Evolutionary conservation across 1,140 invertebrate species (phyloP).

Genomic region (Laodelphax striatellus): DNA sequence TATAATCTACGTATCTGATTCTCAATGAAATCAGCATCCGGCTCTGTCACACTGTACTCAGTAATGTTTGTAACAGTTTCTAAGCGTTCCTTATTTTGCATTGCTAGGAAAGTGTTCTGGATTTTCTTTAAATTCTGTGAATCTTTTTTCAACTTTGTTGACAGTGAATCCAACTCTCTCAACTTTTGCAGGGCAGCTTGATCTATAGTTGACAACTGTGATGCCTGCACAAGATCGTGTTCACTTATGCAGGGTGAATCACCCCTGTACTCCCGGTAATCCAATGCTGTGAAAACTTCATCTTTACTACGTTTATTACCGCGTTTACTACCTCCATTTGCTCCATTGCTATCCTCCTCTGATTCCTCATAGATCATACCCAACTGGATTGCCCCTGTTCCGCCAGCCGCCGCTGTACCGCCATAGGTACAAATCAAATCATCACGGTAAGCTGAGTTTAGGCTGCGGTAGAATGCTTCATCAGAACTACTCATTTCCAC

Average conservation of each 20-base stretch:
- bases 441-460: constrained; percentile 77
- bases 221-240: constrained; percentile 61
- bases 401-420: constrained; percentile 30
- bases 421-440: constrained; percentile 49
- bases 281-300: constrained; percentile 60
- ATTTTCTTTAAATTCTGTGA: constrained; percentile 64
- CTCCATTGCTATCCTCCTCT: constrained; percentile 36
- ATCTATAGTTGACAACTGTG: constrained; percentile 59
- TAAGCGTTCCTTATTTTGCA: constrained; percentile 37
- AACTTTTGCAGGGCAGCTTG: constrained; percentile 63
- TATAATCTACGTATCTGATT: constrained; percentile 57
- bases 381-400: constrained; percentile 44
- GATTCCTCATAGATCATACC: constrained; percentile 71
- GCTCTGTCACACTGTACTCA: constrained; percentile 39
- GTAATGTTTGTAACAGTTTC: constrained; percentile 28
- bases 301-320: constrained; percentile 29
- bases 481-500: constrained; percentile 49
- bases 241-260: constrained; percentile 61
- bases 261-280: constrained; percentile 68
- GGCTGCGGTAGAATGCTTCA: constrained; percentile 77
- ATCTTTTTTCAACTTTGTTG: constrained; percentile 62
- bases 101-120: constrained; percentile 47
- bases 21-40: constrained; percentile 53
- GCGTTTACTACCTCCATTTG: constrained; percentile 23
- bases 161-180: constrained; percentile 61